Conservation (phyloP, 1,140 invertebrate species). For the Drosophila paulistorum region DNA sequence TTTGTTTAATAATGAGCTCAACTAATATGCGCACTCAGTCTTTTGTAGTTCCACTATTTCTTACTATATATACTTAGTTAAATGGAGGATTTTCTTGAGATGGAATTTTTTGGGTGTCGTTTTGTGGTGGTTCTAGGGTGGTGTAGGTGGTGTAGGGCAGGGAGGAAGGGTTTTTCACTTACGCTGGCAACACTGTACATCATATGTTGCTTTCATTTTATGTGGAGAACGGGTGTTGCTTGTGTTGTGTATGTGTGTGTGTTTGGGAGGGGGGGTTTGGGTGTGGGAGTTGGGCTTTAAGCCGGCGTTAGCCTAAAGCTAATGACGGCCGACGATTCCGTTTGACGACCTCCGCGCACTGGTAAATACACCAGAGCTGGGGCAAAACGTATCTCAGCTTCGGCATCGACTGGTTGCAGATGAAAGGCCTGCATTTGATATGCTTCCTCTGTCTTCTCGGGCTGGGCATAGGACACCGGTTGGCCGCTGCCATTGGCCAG, state of each 20-base stretch:
- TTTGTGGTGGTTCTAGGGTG: not conserved
- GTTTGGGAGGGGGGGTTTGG: not conserved
- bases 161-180: conserved; percentile 35
- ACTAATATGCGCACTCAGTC: conserved; percentile 82
- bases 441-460: conserved; percentile 55
- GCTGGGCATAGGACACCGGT: conserved; percentile 67
- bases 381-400: conserved; percentile 85
- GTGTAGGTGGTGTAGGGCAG: not conserved
- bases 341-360: conserved; percentile 92
- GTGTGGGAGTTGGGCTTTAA: conserved; percentile 82
- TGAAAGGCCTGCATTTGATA: conserved; percentile 82
- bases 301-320: conserved; percentile 96
- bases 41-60: conserved; percentile 82
- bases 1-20: conserved; percentile 75
- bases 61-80: conserved; percentile 56
- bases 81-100: conserved; percentile 17
- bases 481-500: conserved; percentile 69
- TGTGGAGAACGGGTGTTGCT: not conserved
- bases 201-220: conserved; percentile 30
- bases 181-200: conserved; percentile 72
- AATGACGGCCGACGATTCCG: conserved; percentile 87
- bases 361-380: conserved; percentile 96
- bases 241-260: not conserved
- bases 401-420: conserved; percentile 62
- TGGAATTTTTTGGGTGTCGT: not conserved